Conservation (phyloP, 1,140 invertebrate genomes). For the Tetranychus urticae region DNA sequence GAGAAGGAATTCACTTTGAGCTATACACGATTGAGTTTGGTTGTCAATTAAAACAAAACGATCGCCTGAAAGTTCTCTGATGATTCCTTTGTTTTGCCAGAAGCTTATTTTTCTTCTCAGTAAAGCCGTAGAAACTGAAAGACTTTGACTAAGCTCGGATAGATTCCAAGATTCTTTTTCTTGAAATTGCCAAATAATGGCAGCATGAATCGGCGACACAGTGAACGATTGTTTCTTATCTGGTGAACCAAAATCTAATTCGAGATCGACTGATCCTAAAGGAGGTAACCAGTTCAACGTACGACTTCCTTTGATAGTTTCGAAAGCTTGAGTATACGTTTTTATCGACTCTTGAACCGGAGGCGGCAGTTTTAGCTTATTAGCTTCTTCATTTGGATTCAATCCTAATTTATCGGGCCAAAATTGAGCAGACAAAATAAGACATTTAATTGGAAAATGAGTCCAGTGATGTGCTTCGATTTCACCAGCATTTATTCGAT, state of each 20-base stretch:
- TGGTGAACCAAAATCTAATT: constrained; percentile 52
- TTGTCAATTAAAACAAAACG: constrained; percentile 54
- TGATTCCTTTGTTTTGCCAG: constrained; percentile 54
- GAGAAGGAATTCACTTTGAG: background rate
- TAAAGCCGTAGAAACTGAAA: constrained; percentile 57
- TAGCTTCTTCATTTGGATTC: constrained; percentile 28
- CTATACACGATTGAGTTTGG: background rate
- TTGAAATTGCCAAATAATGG: constrained; percentile 83
- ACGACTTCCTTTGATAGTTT: constrained; percentile 74
- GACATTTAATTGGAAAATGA: constrained; percentile 42
- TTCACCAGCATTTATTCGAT: constrained; percentile 45
- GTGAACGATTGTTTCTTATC: constrained; percentile 52
- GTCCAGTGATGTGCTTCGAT: constrained; percentile 17
- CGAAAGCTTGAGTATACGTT: constrained; percentile 70
- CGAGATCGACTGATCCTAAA: constrained; percentile 67
- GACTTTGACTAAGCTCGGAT: constrained; percentile 52
- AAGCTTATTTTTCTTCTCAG: constrained; percentile 60
- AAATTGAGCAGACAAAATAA: constrained; percentile 92
- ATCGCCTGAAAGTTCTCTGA: constrained; percentile 47
- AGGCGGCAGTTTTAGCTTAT: constrained; percentile 48
- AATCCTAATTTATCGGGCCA: constrained; percentile 40
- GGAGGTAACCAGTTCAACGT: constrained; percentile 83
- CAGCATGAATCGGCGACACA: constrained; percentile 75
- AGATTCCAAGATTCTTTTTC: constrained; percentile 60
- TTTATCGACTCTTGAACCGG: constrained; percentile 54